phyloP scores from a whole-genome alignment of 2,797 vertebrate species.

The Hybognathus amarus region DNA sequence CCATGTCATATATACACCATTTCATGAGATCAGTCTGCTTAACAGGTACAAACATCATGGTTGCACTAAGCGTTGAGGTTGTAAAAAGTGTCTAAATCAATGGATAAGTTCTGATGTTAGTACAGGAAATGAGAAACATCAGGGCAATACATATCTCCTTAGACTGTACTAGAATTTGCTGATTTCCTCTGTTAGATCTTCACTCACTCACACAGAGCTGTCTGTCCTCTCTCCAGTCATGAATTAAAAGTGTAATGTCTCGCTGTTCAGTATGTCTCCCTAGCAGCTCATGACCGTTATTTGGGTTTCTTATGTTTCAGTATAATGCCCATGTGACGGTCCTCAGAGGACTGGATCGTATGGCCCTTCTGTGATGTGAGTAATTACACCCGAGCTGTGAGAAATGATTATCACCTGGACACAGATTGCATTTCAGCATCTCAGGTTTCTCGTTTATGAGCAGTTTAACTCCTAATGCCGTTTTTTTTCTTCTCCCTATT shows the following conservation, averaged over 20 bases:
- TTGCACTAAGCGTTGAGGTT: background rate
- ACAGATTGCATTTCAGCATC: slow-evolving; percentile 68
- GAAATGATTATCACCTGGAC: slow-evolving; percentile 76
- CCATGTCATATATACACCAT: no score
- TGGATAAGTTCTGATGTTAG: background rate
- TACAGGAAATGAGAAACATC: background rate
- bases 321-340: slow-evolving; percentile 46
- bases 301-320: slow-evolving; percentile 41
- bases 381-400: slow-evolving; percentile 57
- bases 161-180: background rate
- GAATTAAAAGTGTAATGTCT: slow-evolving; percentile 42
- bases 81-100: background rate
- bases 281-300: slow-evolving; percentile 40
- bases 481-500: background rate
- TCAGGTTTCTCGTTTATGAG: slow-evolving; percentile 68
- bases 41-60: background rate
- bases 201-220: background rate
- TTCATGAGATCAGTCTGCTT: no score
- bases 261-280: slow-evolving; percentile 47
- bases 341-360: slow-evolving; percentile 33
- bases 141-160: background rate
- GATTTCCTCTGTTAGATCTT: background rate
- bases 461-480: slow-evolving; percentile 63
- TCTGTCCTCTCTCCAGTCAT: slow-evolving; percentile 19
- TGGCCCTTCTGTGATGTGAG: slow-evolving; percentile 46